A percentile compares a stretch with the other conserved stretches of the same genome.
Evolutionary conservation across 2,113 vertebrate species (phyloP).

Genomic region (Campylomormyrus numenius): DNA sequence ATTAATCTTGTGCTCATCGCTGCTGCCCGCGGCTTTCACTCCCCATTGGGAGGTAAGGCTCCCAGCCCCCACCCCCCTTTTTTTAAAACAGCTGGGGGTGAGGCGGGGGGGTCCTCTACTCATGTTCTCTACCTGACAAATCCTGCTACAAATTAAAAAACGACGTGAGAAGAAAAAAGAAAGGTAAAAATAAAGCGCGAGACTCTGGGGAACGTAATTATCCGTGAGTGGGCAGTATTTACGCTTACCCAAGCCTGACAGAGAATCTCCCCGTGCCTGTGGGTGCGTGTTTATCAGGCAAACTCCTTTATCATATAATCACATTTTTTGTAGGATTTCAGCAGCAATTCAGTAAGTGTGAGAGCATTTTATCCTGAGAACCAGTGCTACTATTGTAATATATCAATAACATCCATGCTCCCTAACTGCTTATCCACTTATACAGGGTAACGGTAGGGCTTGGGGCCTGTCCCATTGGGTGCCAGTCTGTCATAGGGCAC

Average conservation of each 20-base stretch:
- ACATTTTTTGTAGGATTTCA: too few relatives aligned
- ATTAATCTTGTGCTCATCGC: background rate
- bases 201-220: background rate
- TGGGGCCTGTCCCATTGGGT: background rate
- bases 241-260: background rate
- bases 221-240: background rate
- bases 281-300: background rate
- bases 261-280: background rate
- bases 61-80: background rate
- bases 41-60: background rate
- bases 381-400: background rate
- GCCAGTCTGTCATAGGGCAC: background rate
- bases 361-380: background rate
- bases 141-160: background rate
- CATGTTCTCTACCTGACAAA: background rate
- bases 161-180: background rate
- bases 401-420: background rate
- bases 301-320: background rate
- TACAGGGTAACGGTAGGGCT: background rate
- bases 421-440: background rate
- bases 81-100: background rate
- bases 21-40: background rate
- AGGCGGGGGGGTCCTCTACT: background rate
- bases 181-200: background rate
- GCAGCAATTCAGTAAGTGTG: background rate